Base-by-base conservation (phyloP, 2,113 vertebrate species). In the Tetrax tetrax region DNA sequence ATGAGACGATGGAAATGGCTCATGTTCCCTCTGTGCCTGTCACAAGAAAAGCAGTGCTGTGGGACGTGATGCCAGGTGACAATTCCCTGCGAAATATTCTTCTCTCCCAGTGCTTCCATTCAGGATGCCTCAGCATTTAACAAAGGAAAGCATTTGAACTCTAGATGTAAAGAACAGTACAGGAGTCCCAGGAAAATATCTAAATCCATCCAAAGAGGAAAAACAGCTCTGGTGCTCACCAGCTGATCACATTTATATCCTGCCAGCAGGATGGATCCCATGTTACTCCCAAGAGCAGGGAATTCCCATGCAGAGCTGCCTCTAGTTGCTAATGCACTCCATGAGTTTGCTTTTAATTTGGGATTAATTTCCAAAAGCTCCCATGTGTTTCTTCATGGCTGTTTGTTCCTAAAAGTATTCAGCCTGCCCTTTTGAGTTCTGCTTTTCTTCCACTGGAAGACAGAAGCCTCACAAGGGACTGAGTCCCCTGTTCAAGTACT, bases 401-500 rank as follows among this genome's bases (percentile, higher is more conserved):
- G 24, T 72, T 96, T 89, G 68, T 81, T 93, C 84, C 79, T 90
- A 72, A 94, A 91, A 94, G 11, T 43, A 57, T 66, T 91, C 71
- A 80, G 37, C 47, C 27, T 63, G 41, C 63, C 45, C 82, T 93
- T 91, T 50, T 65, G 47, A 88, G 77, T 76, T 82, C 66, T 57
- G 15, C 25, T 83, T 87, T 85, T 69, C 57, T 91, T 93, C 66
- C 31, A n/a, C 37, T 93, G 70, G 78, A 94, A 95, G 68, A 89
- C 3, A 87, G 57, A 95, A 93, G 29, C 47, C 14, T 80, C 85
- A 48, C 21, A 31, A 60, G 75, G 43, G 82, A 92, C 50, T 51
- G 13, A 81, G 24, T 83, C 23, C 23, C 29, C 54, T 24, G 3
- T 50, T 79, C 19, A 77, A 77, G 45, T 65, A 66, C 43, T 94